Base-by-base conservation (phyloP, 2,888 invertebrate genomes). In the Crossocerus cetratus region DNA sequence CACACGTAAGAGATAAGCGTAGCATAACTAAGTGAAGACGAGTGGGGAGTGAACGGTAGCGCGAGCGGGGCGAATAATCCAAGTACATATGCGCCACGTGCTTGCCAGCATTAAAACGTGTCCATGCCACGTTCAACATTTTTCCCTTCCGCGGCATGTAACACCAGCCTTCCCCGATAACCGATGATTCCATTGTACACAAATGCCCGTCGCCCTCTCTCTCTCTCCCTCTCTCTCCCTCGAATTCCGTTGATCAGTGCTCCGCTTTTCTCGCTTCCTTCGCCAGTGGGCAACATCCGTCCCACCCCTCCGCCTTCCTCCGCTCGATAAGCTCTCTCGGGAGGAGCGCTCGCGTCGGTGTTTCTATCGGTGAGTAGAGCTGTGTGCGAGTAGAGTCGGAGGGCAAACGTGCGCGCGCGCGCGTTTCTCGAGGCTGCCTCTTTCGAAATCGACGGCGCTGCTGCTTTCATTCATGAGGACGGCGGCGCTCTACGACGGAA, bases 101-200 rank as follows among this genome's bases (percentile, higher is more conserved):
- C n/a, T n/a, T n/a, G n/a, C n/a, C n/a, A n/a, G n/a, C n/a, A n/a
- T n/a, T n/a, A n/a, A n/a, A n/a, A n/a, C n/a, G n/a, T n/a, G n/a
- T n/a, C n/a, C n/a, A n/a, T 69, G 64, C 53, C 69, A 76, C 79
- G 73, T 79, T 53, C 42, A 65, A 61, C 66, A 49, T 68, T 58
- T 57, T 69, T 59, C 67, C 64, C 70, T 32, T 67, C 53, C 65
- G 61, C 18, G 56, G 44, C 21, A 59, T 45, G 68, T 53, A 53
- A 49, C 57, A 55, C 58, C 64, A 53, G 59, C 69, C 45, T 72
- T 74, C 64, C 45, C 65, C 75, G 79, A 82, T 83, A 83, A 79
- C 70, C 74, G 65, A 64, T 72, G 80, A 86, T 84, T 81, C 78
- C 83, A 81, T 78, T 78, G 82, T 82, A 84, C 82, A 84, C 77